A percentile compares a stretch with the other conserved stretches of the same genome.
Conservation (phyloP, 2,113 vertebrate species). For the Kryptolebias marmoratus region DNA sequence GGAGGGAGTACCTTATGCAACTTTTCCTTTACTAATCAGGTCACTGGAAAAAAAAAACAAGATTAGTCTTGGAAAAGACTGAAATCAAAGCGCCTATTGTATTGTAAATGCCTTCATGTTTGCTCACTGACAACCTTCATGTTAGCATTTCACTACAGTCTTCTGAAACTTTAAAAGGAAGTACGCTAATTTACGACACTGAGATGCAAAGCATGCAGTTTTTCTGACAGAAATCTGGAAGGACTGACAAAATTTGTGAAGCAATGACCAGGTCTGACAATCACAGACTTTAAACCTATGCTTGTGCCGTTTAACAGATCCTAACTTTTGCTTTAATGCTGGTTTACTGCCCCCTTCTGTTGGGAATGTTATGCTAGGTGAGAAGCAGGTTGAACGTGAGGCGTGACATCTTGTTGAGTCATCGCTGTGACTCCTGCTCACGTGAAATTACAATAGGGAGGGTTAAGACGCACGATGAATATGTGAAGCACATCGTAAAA, state of each 20-base stretch:
- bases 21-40: conserved; percentile 43
- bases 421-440: conserved; percentile 21
- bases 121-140: too few relatives aligned
- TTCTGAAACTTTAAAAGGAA: not conserved
- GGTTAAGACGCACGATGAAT: not conserved
- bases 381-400: not conserved
- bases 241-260: not conserved
- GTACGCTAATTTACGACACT: not conserved
- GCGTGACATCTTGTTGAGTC: conserved; percentile 17
- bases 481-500: not conserved
- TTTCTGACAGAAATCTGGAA: not conserved
- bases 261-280: not conserved
- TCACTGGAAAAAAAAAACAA: conserved; percentile 21
- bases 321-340: not conserved
- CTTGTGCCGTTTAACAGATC: conserved; percentile 1
- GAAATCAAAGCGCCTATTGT: conserved; percentile 11
- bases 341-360: conserved; percentile 24
- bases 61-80: conserved; percentile 32
- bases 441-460: not conserved
- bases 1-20: conserved; percentile 52
- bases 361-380: not conserved
- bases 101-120: not conserved
- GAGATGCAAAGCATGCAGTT: not conserved
- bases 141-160: not conserved
- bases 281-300: not conserved